phyloP scores from a whole-genome alignment of 2,888 invertebrate species.

The Acleris sparsana region DNA sequence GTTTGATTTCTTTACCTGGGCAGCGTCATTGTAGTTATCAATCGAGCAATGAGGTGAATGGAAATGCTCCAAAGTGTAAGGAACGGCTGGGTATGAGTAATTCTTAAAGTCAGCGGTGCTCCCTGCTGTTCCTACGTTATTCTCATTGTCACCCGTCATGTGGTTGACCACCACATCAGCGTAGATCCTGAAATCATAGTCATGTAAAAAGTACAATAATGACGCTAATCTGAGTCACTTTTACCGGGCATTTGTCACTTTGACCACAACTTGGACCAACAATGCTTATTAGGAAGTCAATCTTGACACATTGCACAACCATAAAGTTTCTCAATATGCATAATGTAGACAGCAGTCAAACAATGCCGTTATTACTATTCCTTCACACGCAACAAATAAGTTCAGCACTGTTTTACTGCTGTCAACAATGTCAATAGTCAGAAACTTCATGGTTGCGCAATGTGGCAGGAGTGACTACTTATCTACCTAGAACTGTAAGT shows the following conservation, averaged over 20 bases:
- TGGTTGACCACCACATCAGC: constrained; percentile 90
- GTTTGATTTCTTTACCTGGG: constrained; percentile 63
- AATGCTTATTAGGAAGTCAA: too few relatives aligned
- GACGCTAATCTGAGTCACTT: neutral
- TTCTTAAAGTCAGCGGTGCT: constrained; percentile 75
- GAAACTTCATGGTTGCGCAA: too few relatives aligned
- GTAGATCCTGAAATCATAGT: constrained; percentile 80
- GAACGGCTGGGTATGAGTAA: constrained; percentile 80
- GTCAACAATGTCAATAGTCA: too few relatives aligned
- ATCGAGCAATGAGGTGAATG: constrained; percentile 72
- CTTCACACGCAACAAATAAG: too few relatives aligned
- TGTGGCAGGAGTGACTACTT: too few relatives aligned
- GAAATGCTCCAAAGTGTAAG: constrained; percentile 83
- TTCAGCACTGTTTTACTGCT: too few relatives aligned
- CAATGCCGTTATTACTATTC: too few relatives aligned
- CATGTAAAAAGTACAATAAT: neutral
- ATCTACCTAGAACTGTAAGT: too few relatives aligned
- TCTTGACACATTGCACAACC: too few relatives aligned
- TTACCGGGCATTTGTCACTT: neutral
- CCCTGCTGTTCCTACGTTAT: constrained; percentile 83
- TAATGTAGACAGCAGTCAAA: too few relatives aligned
- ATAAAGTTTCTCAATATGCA: too few relatives aligned
- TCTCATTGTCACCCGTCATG: constrained; percentile 85
- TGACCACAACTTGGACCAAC: neutral
- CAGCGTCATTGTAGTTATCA: constrained; percentile 76